Evolutionary conservation across 1,140 invertebrate genomes (phyloP).

Genomic region (Diorhabda sublineata): DNA sequence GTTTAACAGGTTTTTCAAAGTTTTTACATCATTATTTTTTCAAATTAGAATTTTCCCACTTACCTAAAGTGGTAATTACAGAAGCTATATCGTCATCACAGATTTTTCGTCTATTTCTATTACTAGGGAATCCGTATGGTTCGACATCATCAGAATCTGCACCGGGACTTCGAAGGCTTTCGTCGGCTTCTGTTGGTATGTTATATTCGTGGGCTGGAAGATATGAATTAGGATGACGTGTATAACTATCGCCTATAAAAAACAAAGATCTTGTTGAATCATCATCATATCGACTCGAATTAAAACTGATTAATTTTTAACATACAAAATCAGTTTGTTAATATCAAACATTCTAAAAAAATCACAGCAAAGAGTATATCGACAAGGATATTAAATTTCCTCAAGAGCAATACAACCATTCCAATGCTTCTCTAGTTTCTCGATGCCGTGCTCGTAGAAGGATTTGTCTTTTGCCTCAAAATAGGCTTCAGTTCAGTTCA

Average conservation of each 20-base stretch:
- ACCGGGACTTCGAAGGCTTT: constrained; percentile 44
- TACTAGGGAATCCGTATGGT: constrained; percentile 64
- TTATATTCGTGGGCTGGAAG: constrained; percentile 65
- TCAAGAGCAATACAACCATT: no score
- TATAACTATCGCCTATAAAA: constrained; percentile 61
- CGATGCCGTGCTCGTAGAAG: no score
- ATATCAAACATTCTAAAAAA: no score
- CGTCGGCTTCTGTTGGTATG: constrained; percentile 57
- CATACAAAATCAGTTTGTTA: no score
- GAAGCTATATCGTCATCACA: constrained; percentile 54
- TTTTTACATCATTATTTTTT: background rate
- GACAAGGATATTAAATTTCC: no score
- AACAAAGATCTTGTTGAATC: background rate
- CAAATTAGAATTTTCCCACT: constrained; percentile 3
- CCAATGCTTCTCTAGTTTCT: no score
- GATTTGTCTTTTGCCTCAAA: no score
- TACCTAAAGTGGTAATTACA: constrained; percentile 54
- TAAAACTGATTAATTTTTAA: no score
- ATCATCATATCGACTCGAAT: no score
- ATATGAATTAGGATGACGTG: constrained; percentile 80
- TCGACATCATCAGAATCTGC: constrained; percentile 55
- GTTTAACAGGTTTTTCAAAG: constrained; percentile 1
- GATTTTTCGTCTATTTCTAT: constrained; percentile 55
- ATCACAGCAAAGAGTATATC: no score
- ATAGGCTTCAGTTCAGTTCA: no score